Evolutionary conservation across 1,140 invertebrate genomes (phyloP), one percentile per base, ranked within the genome.

Genomic region (Ips nitidus): DNA sequence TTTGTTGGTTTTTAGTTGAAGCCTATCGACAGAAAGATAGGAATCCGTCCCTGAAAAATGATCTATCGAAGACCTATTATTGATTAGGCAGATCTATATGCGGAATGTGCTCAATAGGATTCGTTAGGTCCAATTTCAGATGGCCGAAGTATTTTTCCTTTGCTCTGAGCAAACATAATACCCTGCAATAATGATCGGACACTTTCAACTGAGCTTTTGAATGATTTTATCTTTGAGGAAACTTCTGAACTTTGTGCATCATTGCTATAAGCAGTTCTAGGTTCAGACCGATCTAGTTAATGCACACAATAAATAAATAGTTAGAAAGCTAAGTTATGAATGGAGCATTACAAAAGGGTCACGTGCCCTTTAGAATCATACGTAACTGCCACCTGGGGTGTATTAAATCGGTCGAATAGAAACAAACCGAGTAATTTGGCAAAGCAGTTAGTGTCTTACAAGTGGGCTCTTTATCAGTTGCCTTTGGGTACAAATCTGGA

Each of bases 341-440:
- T 50, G 45, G 45, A 50, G 7, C 45, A 22, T 50, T 50, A 8
- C 45, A 50, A 50, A 50, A 50, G 7, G 22, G 45, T 50, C 72
- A 73, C 69, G 68, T 70, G 56, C 63, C 60, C 3, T 39, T 41
- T 69, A 50, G 41, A 64, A 66, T 39, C 65, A 70, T 60, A 70
- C 47, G 67, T 62, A 74, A 74, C 40, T 69, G 62, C 41, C 61
- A 66, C 65, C 69, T 45, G 53, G 71, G 75, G 73, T 76, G 73
- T 70, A 67, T 55, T 77, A 77, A 77, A 77, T 75, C 71, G 76
- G 63, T 71, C 59, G 69, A 74, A 75, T 71, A 73, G 66, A 75
- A 75, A 75, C 76, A 75, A 76, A 76, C 67, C 50, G 75, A 71
- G 75, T 78, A 77, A 78, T 78, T 74, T 78, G 75, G 72, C 71